Evolutionary conservation across 2,888 invertebrate genomes (phyloP), one percentile per base, ranked within the genome.

Genomic region (Cephus rjabovi): DNA sequence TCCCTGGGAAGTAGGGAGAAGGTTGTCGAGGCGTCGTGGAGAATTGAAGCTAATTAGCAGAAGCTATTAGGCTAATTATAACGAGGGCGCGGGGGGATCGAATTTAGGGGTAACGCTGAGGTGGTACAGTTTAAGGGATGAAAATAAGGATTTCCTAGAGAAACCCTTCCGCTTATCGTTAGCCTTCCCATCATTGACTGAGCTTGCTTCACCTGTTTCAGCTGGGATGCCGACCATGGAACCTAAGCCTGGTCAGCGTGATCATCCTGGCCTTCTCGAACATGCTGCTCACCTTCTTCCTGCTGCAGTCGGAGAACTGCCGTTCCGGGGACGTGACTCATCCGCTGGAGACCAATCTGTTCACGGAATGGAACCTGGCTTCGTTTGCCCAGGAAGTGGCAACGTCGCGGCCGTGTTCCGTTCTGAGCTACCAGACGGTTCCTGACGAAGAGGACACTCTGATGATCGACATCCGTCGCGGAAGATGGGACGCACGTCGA

Each of bases 401-500:
- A 69, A 73, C 37, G 11, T 34, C 77, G 23, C n/a, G 37, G 34
- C 79, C 56, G 11, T 87, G 86, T 75, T 73, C 79, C 69, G 85
- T 83, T 11, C 88, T 83, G 69, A 85, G 85, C 76, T 86, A 85
- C 73, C 77, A 83, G 68, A 74, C 78, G 56, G 71, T 77, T 83
- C 88, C 86, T 81, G 86, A 87, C 77, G 78, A 81, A 35, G 79
- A 82, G 34, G 79, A 76, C 12, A 79, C 84, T 3, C 85, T 94
- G 12, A 92, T 93, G 78, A 89, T 96, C 33, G 95, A 96, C 88
- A 90, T 96, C 31, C 93, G 93, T 75, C 92, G 95, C 33, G 96
- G 96, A 1, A 93, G 96, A 82, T 96, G 96, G 96, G 97, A 97
- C 84, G 93, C 94, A 79, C 93, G 94, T 23, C 93, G 95, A 31